Percentiles rank a stretch among this genome's conserved stretches.
phyloP scores from a whole-genome alignment of 2,797 vertebrate genomes.

The Dendrocincla fuliginosa region DNA sequence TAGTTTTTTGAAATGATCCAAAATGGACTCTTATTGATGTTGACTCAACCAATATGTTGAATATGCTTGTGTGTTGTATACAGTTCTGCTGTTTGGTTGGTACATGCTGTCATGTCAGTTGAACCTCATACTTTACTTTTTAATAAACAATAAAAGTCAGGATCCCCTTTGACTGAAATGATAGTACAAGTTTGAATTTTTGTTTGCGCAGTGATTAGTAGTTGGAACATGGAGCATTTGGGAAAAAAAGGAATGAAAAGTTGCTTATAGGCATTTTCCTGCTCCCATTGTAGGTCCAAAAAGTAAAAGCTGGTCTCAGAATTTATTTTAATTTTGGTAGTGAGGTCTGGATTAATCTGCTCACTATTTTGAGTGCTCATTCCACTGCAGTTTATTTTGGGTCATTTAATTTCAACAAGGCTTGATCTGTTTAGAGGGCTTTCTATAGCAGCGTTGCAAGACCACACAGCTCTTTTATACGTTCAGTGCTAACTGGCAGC shows the following conservation, averaged over 20 bases:
- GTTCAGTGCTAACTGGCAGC: neutral
- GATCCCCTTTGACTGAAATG: neutral
- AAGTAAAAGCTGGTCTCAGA: neutral
- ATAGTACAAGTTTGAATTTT: neutral
- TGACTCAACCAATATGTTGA: neutral
- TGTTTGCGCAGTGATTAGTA: neutral
- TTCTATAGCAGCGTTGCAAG: neutral
- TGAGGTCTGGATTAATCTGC: neutral
- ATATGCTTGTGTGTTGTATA: neutral
- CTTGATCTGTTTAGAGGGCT: conserved; percentile 31
- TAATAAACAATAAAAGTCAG: neutral
- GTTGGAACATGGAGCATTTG: neutral
- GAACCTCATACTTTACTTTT: neutral
- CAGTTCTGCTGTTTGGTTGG: neutral
- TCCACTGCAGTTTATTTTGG: conserved; percentile 56
- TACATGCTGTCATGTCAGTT: neutral
- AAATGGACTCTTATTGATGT: neutral
- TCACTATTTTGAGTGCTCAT: conserved; percentile 37
- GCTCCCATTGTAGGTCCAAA: neutral
- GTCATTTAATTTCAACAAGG: conserved; percentile 68
- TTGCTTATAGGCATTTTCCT: neutral
- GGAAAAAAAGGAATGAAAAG: neutral
- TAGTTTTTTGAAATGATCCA: neutral
- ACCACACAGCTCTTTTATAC: conserved; percentile 28
- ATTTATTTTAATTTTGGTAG: conserved; percentile 14